phyloP scores from a whole-genome alignment of 2,113 vertebrate genomes.

The Phaethornis superciliosus region DNA sequence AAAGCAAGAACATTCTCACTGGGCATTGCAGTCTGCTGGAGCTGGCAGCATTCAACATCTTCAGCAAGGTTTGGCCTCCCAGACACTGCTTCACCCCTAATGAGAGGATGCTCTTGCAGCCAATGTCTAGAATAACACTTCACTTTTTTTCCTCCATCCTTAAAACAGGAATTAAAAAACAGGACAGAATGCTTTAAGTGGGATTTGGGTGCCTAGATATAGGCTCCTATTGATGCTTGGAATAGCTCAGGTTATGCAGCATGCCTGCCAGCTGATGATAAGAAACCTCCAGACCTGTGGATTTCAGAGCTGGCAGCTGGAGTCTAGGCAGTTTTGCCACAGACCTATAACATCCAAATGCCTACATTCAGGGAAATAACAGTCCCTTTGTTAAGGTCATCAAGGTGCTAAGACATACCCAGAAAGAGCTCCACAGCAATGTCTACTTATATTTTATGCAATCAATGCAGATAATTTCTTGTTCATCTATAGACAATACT shows the following conservation, averaged over 20 bases:
- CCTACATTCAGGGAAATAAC: neutral
- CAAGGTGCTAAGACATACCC: neutral
- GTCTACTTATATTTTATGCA: neutral
- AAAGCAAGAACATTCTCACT: neutral
- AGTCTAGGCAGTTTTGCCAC: neutral
- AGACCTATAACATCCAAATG: neutral
- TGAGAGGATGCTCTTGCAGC: neutral
- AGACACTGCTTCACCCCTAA: neutral
- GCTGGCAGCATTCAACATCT: neutral
- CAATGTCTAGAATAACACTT: neutral
- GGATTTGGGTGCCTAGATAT: neutral
- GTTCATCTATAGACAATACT: neutral
- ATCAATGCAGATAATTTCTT: neutral
- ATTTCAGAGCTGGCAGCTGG: neutral
- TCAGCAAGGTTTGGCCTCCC: neutral
- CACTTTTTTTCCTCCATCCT: neutral
- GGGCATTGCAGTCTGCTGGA: neutral
- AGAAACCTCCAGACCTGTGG: neutral
- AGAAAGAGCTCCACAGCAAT: neutral
- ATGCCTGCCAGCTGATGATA: neutral
- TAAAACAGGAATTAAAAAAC: neutral
- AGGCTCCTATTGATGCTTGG: neutral
- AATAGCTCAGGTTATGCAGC: neutral
- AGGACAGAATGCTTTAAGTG: neutral
- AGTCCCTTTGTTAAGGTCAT: neutral